Percentiles rank a stretch among this genome's conserved stretches.
Conservation (phyloP, 1,140 invertebrate species). For the Philotrypesis tridentata region DNA sequence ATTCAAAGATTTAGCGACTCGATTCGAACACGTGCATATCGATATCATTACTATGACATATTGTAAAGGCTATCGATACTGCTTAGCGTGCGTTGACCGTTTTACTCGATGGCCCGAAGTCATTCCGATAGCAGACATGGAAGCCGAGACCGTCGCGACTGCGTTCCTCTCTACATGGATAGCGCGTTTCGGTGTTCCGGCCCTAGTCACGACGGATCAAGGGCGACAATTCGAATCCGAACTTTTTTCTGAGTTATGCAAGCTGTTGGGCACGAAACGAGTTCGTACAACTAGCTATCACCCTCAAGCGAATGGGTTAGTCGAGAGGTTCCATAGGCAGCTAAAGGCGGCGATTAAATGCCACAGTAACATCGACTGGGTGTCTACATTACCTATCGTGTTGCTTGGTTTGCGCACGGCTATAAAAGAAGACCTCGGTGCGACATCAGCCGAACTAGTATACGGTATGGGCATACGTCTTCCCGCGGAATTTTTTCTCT, state of each 20-base stretch:
- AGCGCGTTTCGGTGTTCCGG: conserved; percentile 57
- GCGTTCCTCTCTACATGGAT: conserved; percentile 56
- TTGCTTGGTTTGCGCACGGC: conserved; percentile 59
- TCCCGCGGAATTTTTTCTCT: conserved; percentile 62
- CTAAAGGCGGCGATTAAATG: conserved; percentile 44
- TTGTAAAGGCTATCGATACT: conserved; percentile 49
- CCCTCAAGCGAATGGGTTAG: conserved; percentile 51
- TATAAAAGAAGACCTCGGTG: conserved; percentile 57
- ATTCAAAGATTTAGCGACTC: conserved; percentile 47
- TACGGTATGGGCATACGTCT: conserved; percentile 62
- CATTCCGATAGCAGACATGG: conserved; percentile 53
- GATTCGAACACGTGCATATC: conserved; percentile 59
- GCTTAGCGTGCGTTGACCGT: conserved; percentile 56
- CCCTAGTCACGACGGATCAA: conserved; percentile 59
- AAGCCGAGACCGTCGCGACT: conserved; percentile 51
- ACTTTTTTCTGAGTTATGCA: conserved; percentile 49
- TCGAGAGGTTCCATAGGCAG: conserved; percentile 47
- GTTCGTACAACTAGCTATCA: conserved; percentile 61
- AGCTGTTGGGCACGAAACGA: conserved; percentile 52
- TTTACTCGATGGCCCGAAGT: conserved; percentile 57
- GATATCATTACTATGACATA: conserved; percentile 45
- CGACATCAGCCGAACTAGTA: conserved; percentile 61
- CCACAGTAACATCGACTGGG: conserved; percentile 50
- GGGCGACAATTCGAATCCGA: conserved; percentile 62
- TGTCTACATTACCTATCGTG: conserved; percentile 59